Percentiles rank a stretch among this genome's conserved stretches.
Evolutionary conservation across 2,113 vertebrate genomes (phyloP).

Genomic region (Anser cygnoides): DNA sequence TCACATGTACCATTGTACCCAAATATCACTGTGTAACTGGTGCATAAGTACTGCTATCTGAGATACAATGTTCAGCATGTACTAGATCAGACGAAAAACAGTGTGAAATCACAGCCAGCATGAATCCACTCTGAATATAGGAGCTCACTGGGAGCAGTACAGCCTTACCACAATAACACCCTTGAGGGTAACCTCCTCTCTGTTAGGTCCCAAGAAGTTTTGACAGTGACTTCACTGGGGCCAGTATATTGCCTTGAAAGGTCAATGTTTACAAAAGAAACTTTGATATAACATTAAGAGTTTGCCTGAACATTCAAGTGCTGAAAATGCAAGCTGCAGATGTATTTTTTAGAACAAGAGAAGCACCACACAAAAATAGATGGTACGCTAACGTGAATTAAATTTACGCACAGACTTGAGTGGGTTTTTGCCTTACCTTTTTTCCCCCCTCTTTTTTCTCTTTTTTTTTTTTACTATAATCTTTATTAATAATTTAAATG

Average conservation of each 20-base stretch:
- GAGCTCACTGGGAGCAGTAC: background rate
- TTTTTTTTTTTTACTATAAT: conserved; percentile 22
- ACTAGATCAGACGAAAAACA: background rate
- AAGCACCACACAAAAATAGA: background rate
- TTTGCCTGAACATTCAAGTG: background rate
- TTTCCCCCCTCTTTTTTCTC: background rate
- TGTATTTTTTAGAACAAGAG: conserved; percentile 32
- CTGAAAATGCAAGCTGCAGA: conserved; percentile 41
- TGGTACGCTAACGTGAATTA: background rate
- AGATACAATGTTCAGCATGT: background rate
- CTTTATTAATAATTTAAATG: background rate
- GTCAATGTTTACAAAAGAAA: background rate
- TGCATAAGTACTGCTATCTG: background rate
- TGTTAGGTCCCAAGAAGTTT: background rate
- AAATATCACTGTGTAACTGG: background rate
- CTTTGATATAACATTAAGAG: background rate
- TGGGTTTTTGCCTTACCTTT: conserved; percentile 24
- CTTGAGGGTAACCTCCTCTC: background rate
- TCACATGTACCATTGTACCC: background rate
- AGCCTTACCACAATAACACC: background rate
- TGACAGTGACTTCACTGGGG: background rate
- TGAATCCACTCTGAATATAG: background rate
- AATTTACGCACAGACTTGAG: background rate
- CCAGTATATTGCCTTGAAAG: background rate
- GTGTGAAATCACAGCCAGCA: background rate